A percentile compares a stretch with the other conserved stretches of the same genome.
Evolutionary conservation across 2,888 invertebrate species (phyloP).

Genomic region (Pocota personata): DNA sequence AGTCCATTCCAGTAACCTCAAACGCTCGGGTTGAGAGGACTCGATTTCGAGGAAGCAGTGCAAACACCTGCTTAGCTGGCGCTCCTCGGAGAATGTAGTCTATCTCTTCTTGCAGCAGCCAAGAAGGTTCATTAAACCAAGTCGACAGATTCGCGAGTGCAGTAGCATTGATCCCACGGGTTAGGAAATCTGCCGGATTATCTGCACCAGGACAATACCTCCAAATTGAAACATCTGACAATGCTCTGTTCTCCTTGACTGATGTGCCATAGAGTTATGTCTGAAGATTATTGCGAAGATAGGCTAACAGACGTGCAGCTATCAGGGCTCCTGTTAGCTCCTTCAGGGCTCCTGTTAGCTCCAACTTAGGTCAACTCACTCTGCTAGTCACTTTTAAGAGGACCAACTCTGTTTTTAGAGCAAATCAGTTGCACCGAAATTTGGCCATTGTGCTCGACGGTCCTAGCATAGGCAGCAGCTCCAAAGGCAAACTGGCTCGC

Average conservation of each 20-base stretch:
- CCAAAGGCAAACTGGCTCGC: slow-evolving; percentile 21
- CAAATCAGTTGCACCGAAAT: background rate
- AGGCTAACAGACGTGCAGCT: background rate
- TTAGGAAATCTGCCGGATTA: background rate
- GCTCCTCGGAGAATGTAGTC: background rate
- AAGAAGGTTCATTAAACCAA: background rate
- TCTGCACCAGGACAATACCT: background rate
- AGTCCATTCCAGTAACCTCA: slow-evolving; percentile 53
- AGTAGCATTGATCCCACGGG: background rate
- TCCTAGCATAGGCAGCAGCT: background rate
- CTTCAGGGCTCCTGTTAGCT: background rate
- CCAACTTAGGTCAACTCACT: too few species aligned
- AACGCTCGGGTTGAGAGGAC: background rate
- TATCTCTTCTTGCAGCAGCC: background rate
- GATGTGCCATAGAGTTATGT: background rate
- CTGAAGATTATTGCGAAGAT: background rate
- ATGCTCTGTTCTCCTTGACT: background rate
- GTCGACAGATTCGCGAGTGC: background rate
- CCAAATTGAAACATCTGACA: background rate
- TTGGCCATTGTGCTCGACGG: background rate
- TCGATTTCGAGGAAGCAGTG: too few species aligned
- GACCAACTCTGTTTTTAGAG: too few species aligned
- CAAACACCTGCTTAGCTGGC: background rate
- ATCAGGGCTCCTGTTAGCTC: background rate
- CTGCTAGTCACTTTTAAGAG: too few species aligned